A percentile compares a stretch with the other conserved stretches of the same genome.
These are phyloP conservation scores for Propsilocerus akamusi DNA, from an alignment of 1,140 invertebrate genomes.

Conservation along the genomic window DNA sequence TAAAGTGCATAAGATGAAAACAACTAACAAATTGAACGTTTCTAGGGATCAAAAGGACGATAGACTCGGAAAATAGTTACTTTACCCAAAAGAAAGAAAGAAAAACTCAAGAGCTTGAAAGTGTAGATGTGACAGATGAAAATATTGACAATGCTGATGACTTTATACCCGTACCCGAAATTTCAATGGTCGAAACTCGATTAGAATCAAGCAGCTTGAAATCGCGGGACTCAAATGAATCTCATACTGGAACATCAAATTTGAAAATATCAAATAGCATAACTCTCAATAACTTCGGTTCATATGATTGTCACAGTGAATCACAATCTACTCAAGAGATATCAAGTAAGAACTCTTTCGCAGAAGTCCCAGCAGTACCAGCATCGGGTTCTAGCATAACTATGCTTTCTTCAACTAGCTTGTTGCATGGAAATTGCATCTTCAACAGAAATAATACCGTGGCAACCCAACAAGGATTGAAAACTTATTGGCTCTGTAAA, in stretches of 20 bases:
- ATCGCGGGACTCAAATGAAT: not conserved
- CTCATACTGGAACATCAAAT: not conserved
- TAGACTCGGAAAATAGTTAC: not conserved
- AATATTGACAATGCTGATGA: slow-evolving; percentile 19
- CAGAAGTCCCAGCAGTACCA: not conserved
- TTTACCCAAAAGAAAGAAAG: not conserved
- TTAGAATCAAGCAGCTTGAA: not conserved
- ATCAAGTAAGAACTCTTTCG: not conserved
- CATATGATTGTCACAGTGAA: not conserved
- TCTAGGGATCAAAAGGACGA: not conserved
- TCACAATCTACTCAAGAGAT: not conserved
- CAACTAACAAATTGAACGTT: not conserved
- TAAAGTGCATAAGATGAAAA: not conserved
- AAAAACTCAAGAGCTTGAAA: slow-evolving; percentile 10
- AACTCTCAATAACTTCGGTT: not conserved
- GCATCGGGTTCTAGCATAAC: slow-evolving; percentile 15
- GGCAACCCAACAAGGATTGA: slow-evolving; percentile 25
- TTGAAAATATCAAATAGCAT: not conserved
- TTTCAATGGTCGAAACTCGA: slow-evolving; percentile 12
- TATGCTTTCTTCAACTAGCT: slow-evolving; percentile 23
- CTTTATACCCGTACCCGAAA: slow-evolving; percentile 20
- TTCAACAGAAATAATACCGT: slow-evolving; percentile 25
- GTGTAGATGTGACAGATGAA: slow-evolving; percentile 10
- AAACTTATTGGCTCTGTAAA: slow-evolving; percentile 25
- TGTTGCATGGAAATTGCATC: slow-evolving; percentile 23